Evolutionary conservation across 2,888 invertebrate genomes (phyloP), one percentile per base, ranked within the genome.

Genomic region (Latheticus oryzae): DNA sequence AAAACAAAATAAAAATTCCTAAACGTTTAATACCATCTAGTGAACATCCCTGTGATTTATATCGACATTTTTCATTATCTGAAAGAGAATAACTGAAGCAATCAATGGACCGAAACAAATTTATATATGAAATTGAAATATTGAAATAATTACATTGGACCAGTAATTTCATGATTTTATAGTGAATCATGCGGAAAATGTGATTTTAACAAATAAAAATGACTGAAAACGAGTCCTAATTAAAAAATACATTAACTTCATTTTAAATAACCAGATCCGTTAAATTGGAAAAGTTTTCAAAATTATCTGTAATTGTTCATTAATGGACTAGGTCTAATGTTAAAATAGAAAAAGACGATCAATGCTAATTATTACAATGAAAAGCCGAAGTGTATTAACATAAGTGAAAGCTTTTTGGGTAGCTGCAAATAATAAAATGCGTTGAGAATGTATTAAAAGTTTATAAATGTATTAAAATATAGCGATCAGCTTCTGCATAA

Each of bases 51-150:
- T 26, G 58, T 71, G 72, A 72, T 73, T 72, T 73, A 73, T 71
- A 65, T 64, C 64, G 66, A 70, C 68, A 69, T 73, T 72, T 73
- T 73, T 72, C 72, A 72, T 72, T 73, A 73, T 66, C 63, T 61
- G 61, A 67, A 62, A 55, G 47, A 60, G 62, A 61, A 63, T 58
- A 65, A 66, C 58, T 65, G 63, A 62, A 62, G 63, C 65, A 58
- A 52, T 58, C 70, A 70, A 68, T 70, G 68, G 66, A 66, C 62
- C 64, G 68, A 65, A 69, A 67, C 70, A 65, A 69, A 70, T 70
- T 71, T 68, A 65, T 66, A 69, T 68, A 68, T 65, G 64, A 68
- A 66, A 68, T 69, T 69, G 70, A 70, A 69, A 66, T 70, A 70
- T 69, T 64, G 68, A 62, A 62, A 67, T 69, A 70, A 70, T 71